phyloP scores from a whole-genome alignment of 2,888 invertebrate genomes.

The Leucophenga maculata region DNA sequence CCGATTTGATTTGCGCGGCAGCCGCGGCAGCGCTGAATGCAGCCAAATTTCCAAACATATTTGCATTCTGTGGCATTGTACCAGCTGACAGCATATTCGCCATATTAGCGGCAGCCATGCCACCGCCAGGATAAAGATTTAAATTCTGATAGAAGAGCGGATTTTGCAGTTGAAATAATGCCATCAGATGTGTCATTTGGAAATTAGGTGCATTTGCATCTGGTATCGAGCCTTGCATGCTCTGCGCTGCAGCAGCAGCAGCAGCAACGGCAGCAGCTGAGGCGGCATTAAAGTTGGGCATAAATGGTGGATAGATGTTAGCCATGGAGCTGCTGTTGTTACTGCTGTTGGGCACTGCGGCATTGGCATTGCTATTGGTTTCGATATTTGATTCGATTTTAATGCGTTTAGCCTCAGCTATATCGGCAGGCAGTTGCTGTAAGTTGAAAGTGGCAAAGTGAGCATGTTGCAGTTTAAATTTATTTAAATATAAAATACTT shows the following conservation, averaged over 20 bases:
- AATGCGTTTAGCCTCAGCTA: constrained; percentile 57
- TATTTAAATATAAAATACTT: constrained; percentile 38
- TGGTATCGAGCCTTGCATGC: constrained; percentile 33
- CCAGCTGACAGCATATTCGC: constrained; percentile 43
- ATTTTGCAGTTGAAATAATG: constrained; percentile 69
- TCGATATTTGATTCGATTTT: constrained; percentile 53
- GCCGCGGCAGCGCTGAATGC: constrained; percentile 49
- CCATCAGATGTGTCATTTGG: constrained; percentile 69
- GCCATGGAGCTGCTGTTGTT: neutral
- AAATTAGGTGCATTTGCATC: constrained; percentile 63
- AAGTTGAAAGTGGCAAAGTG: constrained; percentile 19
- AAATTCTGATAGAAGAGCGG: constrained; percentile 71
- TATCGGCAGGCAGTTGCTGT: constrained; percentile 60
- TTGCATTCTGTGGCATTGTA: constrained; percentile 34
- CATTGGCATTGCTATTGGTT: neutral
- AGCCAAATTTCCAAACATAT: constrained; percentile 59
- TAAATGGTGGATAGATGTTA: constrained; percentile 49
- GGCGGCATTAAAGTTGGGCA: constrained; percentile 52
- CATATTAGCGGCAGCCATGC: constrained; percentile 48
- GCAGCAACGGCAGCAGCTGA: constrained; percentile 46
- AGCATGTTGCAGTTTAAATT: constrained; percentile 29
- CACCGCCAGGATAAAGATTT: constrained; percentile 67
- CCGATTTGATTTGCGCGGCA: constrained; percentile 58
- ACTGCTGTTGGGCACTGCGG: neutral
- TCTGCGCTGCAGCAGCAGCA: constrained; percentile 43